Conservation (phyloP, 2,113 vertebrate species). For the Eublepharis macularius region DNA sequence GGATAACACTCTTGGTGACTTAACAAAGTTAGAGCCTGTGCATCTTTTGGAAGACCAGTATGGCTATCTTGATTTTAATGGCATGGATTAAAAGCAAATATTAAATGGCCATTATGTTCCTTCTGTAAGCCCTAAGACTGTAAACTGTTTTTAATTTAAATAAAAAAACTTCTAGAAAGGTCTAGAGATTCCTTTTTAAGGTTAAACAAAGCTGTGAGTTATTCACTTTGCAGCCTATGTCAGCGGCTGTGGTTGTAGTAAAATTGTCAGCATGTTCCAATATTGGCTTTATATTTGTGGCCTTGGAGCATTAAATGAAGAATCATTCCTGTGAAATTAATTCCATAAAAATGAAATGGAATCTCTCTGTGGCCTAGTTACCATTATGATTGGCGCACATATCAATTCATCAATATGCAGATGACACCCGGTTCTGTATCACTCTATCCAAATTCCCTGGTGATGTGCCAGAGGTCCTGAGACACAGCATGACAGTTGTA, state of each 20-base stretch:
- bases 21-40: not conserved
- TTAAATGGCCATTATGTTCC: not conserved
- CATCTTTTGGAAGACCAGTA: not conserved
- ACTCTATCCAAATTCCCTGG: too few species aligned
- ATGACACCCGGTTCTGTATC: too few species aligned
- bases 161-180: conserved; percentile 34
- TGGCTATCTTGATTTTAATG: not conserved
- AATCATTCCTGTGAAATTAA: conserved; percentile 21
- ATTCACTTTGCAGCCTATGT: conserved; percentile 36
- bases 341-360: conserved; percentile 38
- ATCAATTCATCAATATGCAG: conserved; percentile 65
- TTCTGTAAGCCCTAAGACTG: not conserved
- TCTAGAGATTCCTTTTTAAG: conserved; percentile 18
- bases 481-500: too few species aligned
- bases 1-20: not conserved
- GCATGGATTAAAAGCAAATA: not conserved
- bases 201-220: not conserved
- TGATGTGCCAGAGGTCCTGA: too few species aligned
- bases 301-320: conserved; percentile 48
- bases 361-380: conserved; percentile 51
- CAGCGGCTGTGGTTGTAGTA: conserved; percentile 43
- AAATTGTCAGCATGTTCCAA: conserved; percentile 32
- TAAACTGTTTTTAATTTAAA: conserved; percentile 9
- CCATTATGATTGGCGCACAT: conserved; percentile 57
- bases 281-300: not conserved